Base-by-base conservation (phyloP, 1,140 invertebrate genomes). In the Dinothrombium tinctorium region DNA sequence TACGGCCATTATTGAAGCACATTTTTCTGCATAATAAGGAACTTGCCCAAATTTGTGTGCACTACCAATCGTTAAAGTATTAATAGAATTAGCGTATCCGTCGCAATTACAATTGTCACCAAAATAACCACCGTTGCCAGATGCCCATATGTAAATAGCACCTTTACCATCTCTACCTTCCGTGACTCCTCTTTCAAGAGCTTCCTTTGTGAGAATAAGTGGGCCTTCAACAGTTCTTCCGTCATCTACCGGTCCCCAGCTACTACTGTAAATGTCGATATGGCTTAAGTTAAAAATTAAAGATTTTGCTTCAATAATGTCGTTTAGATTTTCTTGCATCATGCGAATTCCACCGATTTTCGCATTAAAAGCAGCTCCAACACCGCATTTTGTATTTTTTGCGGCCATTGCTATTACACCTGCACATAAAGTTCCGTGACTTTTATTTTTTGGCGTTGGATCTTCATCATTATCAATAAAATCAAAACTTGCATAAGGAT, bases 321-420 rank as follows among this genome's bases (percentile, higher is more conserved):
- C 87, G 52, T 87, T 92, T 14, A 94, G n/a, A n/a, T n/a, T n/a
- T 83, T 17, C 80, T 73, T 8, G 87, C 87, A 57, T 95, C 89
- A 52, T 94, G 66, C 14, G 89, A n/a, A n/a, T n/a, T n/a, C 81
- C 82, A 57, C 83, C 84, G 53, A 90, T 82, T 54, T 76, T 81
- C 22, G 83, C 74, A 59, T 89, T 87, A 58, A 82, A 89, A 5
- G 84, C 84, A 25, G 90, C 73, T 21, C 86, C 84, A 39, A 92
- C 80, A 4, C 83, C 84, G 56, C 86, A 92, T 52, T 78, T 83
- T 47, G 72, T 71, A 56, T 92, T 94, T 57, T 83, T 84, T 19
- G 82, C 84, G 7, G 81, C 73, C 28, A 76, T 81, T 4, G 84
- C 83, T 2, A 94, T 80, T 62, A 89, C 83, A n/a, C 84, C 84